Conservation (phyloP, 2,888 invertebrate genomes). For the Mylabris sibirica region DNA sequence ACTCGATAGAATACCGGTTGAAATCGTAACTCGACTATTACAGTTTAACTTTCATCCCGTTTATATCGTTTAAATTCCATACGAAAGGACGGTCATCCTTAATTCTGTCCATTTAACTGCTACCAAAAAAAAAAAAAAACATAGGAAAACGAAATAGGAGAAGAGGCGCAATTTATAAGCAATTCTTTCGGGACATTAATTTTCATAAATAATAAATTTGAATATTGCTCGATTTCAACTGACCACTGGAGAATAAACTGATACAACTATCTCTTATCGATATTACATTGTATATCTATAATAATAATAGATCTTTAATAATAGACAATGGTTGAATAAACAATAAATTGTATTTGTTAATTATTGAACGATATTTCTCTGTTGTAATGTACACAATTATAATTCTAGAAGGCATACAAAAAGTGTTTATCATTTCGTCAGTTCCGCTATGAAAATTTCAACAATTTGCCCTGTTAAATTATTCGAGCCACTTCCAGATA, state of each 20-base stretch:
- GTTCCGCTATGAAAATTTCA: not conserved
- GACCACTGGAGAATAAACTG: constrained; percentile 45
- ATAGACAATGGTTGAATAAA: constrained; percentile 27
- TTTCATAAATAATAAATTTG: not conserved
- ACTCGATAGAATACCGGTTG: constrained; percentile 50
- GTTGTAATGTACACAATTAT: not conserved
- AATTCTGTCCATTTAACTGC: not conserved
- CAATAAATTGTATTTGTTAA: constrained; percentile 16
- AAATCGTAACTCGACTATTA: constrained; percentile 48
- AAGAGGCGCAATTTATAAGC: not conserved
- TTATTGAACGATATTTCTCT: not conserved
- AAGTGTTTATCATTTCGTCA: constrained; percentile 2
- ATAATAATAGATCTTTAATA: constrained; percentile 39
- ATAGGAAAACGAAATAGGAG: too few relatives aligned
- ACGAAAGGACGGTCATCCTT: constrained; percentile 14
- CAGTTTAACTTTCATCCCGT: constrained; percentile 44
- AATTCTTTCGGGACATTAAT: not conserved
- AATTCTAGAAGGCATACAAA: not conserved
- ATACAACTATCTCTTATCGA: constrained; percentile 46
- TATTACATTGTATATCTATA: constrained; percentile 41
- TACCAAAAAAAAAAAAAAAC: not conserved
- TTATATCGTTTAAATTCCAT: constrained; percentile 40
- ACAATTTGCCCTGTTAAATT: constrained; percentile 7
- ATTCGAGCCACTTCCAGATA: not conserved
- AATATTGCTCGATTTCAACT: constrained; percentile 44